phyloP scores from a whole-genome alignment of 92 coral and sea anemone species.

The Zoanthus sansibaricus region DNA sequence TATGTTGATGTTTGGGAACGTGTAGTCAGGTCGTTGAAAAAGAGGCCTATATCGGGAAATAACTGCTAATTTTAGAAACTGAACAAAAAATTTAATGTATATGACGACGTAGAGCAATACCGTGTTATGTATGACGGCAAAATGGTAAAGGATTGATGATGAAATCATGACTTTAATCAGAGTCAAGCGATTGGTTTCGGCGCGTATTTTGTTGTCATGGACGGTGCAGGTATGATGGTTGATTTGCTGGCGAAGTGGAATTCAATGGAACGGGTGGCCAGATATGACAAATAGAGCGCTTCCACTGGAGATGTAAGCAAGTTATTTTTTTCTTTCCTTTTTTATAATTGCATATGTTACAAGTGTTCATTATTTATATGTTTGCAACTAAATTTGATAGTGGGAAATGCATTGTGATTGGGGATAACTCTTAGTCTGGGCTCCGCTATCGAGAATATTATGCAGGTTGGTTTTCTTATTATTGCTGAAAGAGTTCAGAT shows the following conservation, averaged over 20 bases:
- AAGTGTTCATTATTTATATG: not conserved
- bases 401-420: not conserved
- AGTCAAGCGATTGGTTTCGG: conserved; percentile 56
- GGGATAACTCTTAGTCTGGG: not conserved
- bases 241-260: conserved; percentile 77
- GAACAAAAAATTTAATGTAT: conserved; percentile 18
- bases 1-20: conserved; percentile 49
- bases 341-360: not conserved
- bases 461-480: not conserved
- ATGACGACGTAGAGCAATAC: conserved; percentile 31
- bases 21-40: conserved; percentile 29
- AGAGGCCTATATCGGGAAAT: conserved; percentile 37
- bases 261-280: conserved; percentile 67
- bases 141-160: conserved; percentile 23
- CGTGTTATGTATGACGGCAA: not conserved
- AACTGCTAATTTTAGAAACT: conserved; percentile 38
- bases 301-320: conserved; percentile 91
- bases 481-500: not conserved
- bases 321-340: not conserved
- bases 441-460: not conserved
- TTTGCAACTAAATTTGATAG: not conserved
- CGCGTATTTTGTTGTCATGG: conserved; percentile 92
- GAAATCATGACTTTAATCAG: conserved; percentile 31
- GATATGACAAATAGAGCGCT: conserved; percentile 92
- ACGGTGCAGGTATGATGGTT: conserved; percentile 66